These are phyloP conservation scores for Chondrilla cf. caribensis DNA, from an alignment of 37 sponge, comb jelly and placozoan species.

Conservation along the genomic window DNA sequence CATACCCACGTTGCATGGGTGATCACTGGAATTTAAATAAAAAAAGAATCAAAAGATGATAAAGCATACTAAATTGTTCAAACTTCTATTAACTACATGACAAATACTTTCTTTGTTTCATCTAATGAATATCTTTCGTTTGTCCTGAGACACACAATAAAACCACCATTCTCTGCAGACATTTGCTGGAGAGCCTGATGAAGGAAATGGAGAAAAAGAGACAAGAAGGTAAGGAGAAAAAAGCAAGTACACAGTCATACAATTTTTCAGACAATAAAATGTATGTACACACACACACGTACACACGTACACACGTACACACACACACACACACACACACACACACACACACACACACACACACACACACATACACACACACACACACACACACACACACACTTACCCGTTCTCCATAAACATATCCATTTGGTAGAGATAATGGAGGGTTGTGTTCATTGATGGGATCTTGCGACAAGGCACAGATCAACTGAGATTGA, in stretches of 20 bases:
- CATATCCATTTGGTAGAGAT: slow-evolving; percentile 90
- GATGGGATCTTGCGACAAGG: slow-evolving; percentile 85
- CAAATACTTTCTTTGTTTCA: slow-evolving; percentile 88
- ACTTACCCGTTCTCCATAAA: slow-evolving; percentile 90
- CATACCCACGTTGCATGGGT: no score
- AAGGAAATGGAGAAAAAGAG: neutral
- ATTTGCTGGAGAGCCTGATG: slow-evolving; percentile 62
- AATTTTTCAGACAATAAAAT: neutral
- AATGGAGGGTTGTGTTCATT: slow-evolving; percentile 97
- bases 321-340: neutral
- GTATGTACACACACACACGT: neutral
- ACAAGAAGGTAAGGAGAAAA: no score
- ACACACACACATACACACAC: neutral
- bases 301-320: neutral
- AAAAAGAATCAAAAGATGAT: no score
- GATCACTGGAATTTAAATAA: no score
- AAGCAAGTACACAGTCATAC: no score
- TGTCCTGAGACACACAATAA: slow-evolving; percentile 81
- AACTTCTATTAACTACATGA: no score
- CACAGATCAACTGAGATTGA: slow-evolving; percentile 91
- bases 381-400: neutral
- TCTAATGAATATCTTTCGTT: slow-evolving; percentile 67
- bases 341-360: slow-evolving; percentile 28
- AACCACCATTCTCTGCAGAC: slow-evolving; percentile 60
- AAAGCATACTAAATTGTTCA: no score